Percentiles rank a stretch among this genome's conserved stretches.
Evolutionary conservation across 2,113 vertebrate species (phyloP).

Genomic region (Sus scrofa): DNA sequence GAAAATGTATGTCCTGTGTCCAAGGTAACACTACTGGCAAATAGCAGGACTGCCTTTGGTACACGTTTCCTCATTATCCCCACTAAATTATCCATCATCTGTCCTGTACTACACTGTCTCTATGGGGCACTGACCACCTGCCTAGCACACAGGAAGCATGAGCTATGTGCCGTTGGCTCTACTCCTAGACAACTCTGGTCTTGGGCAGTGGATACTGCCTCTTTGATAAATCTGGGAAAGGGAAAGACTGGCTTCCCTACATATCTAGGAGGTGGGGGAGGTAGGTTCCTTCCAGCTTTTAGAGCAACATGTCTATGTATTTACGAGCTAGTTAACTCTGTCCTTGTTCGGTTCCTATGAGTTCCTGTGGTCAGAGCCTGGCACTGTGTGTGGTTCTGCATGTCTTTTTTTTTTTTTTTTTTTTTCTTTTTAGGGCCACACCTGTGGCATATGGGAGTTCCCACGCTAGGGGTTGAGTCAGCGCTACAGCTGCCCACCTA

Average conservation of each 20-base stretch:
- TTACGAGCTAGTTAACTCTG: neutral
- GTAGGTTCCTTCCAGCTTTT: neutral
- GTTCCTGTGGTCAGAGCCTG: neutral
- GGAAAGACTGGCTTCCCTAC: neutral
- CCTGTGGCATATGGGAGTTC: too few species aligned
- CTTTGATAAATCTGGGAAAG: neutral
- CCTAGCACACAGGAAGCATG: neutral
- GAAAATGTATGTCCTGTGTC: neutral
- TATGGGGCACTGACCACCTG: too few species aligned
- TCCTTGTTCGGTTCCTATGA: neutral
- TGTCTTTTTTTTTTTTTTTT: neutral
- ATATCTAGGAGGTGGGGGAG: neutral
- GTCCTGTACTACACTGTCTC: accelerated
- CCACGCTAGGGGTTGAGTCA: too few species aligned
- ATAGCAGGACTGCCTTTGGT: neutral
- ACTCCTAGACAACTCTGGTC: neutral
- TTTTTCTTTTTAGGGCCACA: too few species aligned
- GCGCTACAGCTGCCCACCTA: too few species aligned
- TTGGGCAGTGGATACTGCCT: neutral
- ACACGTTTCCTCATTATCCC: neutral
- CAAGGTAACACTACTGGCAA: neutral
- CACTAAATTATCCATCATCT: too few species aligned
- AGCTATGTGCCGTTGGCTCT: neutral
- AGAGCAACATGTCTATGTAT: neutral
- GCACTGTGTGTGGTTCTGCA: neutral